A percentile compares a stretch with the other conserved stretches of the same genome.
Evolutionary conservation across 2,797 vertebrate species (phyloP).

Genomic region (Sylvilagus floridanus): DNA sequence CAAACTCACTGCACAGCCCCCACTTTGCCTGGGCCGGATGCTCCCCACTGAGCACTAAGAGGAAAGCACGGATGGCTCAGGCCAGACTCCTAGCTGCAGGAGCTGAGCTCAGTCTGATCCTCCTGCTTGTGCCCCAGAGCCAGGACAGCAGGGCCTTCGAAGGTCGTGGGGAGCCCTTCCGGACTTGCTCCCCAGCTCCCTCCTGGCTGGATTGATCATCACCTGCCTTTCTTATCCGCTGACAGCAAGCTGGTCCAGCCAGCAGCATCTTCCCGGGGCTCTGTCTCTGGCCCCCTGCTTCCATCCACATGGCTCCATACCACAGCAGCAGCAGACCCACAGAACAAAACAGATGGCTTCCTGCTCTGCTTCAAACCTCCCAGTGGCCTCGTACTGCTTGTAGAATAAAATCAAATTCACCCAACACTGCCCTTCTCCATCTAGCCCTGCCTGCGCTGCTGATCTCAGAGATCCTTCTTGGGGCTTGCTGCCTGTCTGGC

Average conservation of each 20-base stretch:
- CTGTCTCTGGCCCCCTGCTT: neutral
- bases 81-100: neutral
- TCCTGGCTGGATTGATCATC: neutral
- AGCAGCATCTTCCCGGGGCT: neutral
- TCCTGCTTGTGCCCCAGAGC: too few relatives aligned
- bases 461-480: neutral
- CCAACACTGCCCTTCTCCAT: neutral
- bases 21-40: too few relatives aligned
- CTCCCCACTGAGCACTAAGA: accelerated
- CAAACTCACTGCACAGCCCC: neutral
- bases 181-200: neutral
- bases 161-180: neutral
- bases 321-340: neutral
- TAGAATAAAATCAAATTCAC: neutral
- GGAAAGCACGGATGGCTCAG: neutral
- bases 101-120: neutral
- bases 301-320: neutral
- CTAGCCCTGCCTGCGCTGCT: neutral
- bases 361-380: neutral
- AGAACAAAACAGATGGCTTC: neutral
- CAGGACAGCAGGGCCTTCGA: neutral
- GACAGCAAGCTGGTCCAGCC: neutral
- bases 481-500: neutral
- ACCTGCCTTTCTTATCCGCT: neutral
- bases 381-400: neutral